These are phyloP conservation scores for Drosophila affinis DNA, from an alignment of 2,888 invertebrate species.

Conservation along the genomic window DNA sequence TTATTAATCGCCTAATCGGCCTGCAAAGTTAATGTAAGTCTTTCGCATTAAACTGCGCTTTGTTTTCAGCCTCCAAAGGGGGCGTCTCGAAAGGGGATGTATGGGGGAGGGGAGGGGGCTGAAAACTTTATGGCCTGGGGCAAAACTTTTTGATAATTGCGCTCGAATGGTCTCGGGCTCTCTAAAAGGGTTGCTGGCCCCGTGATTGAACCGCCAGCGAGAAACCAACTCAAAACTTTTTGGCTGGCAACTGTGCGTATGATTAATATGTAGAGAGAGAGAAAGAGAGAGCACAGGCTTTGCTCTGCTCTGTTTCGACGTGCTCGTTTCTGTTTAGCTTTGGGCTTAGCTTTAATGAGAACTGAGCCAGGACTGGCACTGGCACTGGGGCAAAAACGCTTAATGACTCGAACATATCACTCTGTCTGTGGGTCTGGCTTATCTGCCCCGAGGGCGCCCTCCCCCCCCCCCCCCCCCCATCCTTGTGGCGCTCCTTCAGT, in stretches of 20 bases:
- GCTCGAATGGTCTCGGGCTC: slow-evolving; percentile 58
- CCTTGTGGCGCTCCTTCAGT: slow-evolving; percentile 18
- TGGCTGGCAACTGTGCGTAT: slow-evolving; percentile 49
- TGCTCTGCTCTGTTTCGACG: slow-evolving; percentile 23
- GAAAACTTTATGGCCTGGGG: slow-evolving; percentile 61
- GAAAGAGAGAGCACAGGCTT: not conserved
- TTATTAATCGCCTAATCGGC: slow-evolving; percentile 79
- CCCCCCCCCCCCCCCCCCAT: slow-evolving; percentile 3
- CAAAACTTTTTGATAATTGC: slow-evolving; percentile 75
- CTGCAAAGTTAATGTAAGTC: slow-evolving; percentile 75
- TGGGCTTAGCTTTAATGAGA: slow-evolving; percentile 66
- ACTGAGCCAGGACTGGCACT: slow-evolving; percentile 18
- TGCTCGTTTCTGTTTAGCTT: slow-evolving; percentile 41
- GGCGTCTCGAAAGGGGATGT: too few species aligned
- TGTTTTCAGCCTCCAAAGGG: slow-evolving; percentile 28
- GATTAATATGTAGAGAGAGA: slow-evolving; percentile 48
- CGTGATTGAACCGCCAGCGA: slow-evolving; percentile 39
- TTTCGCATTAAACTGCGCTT: slow-evolving; percentile 65
- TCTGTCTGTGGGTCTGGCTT: slow-evolving; percentile 52
- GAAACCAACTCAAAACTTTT: slow-evolving; percentile 43
- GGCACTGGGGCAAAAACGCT: slow-evolving; percentile 42
- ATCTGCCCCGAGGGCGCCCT: slow-evolving; percentile 21
- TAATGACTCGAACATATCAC: slow-evolving; percentile 70
- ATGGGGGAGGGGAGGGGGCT: not conserved
- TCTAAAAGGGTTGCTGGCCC: slow-evolving; percentile 62